These are phyloP conservation scores for Narcine bancroftii DNA, from an alignment of 2,113 vertebrate species.

Conservation along the genomic window DNA sequence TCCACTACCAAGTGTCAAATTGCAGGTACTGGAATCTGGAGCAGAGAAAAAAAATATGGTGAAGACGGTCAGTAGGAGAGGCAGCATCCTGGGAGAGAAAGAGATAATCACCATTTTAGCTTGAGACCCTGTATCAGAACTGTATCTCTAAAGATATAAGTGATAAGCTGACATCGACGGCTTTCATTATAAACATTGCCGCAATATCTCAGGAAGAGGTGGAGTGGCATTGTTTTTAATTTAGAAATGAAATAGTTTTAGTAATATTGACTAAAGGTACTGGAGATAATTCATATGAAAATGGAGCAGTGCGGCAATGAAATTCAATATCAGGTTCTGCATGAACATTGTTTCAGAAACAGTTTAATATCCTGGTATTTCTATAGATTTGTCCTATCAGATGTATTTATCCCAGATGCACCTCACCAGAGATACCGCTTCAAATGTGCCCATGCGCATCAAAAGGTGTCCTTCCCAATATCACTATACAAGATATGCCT, in stretches of 20 bases:
- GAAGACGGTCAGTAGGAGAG: too few relatives aligned
- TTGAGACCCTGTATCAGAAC: too few relatives aligned
- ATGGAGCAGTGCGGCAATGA: not conserved
- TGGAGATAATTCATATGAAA: not conserved
- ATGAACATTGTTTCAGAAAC: not conserved
- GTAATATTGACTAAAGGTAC: not conserved
- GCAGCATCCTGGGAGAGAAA: too few relatives aligned
- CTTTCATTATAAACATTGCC: not conserved
- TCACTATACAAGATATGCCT: not conserved
- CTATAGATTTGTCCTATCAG: not conserved
- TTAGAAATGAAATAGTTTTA: not conserved
- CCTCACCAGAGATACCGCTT: too few relatives aligned
- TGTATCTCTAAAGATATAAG: too few relatives aligned
- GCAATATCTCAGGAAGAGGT: not conserved
- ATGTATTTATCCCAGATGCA: not conserved
- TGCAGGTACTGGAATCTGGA: too few relatives aligned
- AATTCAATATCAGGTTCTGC: not conserved
- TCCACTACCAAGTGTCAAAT: too few relatives aligned
- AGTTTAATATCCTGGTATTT: not conserved
- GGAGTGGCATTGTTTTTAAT: not conserved
- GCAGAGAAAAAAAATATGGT: too few relatives aligned
- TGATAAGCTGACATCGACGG: not conserved
- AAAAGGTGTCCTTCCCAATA: not conserved
- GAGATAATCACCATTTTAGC: too few relatives aligned
- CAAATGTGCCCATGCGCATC: not conserved